Percentiles rank a stretch among this genome's conserved stretches.
Conservation (phyloP, 2,113 vertebrate species). For the Petromus typicus region DNA sequence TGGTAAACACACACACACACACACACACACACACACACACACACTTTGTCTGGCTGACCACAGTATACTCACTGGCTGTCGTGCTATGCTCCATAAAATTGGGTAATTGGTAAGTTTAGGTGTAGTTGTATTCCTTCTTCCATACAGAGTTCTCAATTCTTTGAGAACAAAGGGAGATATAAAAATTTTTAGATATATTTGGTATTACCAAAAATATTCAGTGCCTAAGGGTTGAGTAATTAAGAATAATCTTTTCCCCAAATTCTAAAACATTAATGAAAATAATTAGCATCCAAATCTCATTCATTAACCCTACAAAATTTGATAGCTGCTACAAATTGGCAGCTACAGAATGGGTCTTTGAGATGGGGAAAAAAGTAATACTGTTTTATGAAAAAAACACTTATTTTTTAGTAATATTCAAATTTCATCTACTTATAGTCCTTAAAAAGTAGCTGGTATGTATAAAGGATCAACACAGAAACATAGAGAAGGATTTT, state of each 20-base stretch:
- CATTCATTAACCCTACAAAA: background rate
- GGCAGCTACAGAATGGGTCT: background rate
- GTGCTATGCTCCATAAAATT: background rate
- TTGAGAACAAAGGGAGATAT: slow-evolving; percentile 36
- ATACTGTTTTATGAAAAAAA: background rate
- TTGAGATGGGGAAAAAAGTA: background rate
- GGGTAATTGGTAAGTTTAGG: background rate
- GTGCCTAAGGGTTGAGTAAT: background rate
- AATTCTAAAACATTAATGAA: background rate
- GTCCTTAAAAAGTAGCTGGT: background rate
- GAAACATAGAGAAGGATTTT: background rate
- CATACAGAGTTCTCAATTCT: background rate
- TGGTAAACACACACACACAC: background rate
- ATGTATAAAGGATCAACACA: background rate
- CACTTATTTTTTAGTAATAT: no score
- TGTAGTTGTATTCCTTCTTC: background rate
- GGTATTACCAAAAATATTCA: slow-evolving; percentile 29
- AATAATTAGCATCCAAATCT: background rate
- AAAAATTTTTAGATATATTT: background rate
- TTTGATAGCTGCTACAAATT: background rate
- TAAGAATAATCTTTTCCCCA: background rate
- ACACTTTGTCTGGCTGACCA: background rate
- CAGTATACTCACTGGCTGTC: background rate
- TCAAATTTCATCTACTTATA: no score
- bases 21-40: background rate